Evolutionary conservation across 1,140 invertebrate genomes (phyloP).

Genomic region (Drosophila bifasciata): DNA sequence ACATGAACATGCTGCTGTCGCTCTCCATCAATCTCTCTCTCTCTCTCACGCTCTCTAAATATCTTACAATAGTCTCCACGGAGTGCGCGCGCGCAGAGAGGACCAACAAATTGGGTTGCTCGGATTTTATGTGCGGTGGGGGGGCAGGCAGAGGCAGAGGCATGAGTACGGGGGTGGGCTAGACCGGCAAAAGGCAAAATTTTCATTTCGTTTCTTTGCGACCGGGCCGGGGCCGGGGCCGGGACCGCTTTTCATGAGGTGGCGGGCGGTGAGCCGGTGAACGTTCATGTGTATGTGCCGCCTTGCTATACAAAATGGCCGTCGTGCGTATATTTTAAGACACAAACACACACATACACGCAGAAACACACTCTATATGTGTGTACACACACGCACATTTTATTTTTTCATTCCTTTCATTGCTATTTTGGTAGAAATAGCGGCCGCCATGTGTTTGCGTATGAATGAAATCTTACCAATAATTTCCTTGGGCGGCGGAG

Average conservation of each 20-base stretch:
- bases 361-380: conserved; percentile 17
- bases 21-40: conserved; percentile 40
- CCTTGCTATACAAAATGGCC: conserved; percentile 78
- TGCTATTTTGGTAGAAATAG: conserved; percentile 73
- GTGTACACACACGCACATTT: conserved; percentile 46
- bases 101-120: conserved; percentile 71
- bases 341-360: conserved; percentile 51
- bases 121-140: conserved; percentile 8
- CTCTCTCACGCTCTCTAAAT: conserved; percentile 1
- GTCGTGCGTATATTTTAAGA: conserved; percentile 80
- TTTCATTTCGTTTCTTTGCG: conserved; percentile 71
- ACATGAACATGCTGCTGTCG: conserved; percentile 22
- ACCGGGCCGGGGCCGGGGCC: neutral
- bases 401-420: conserved; percentile 58
- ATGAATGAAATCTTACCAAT: conserved; percentile 83
- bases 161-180: conserved; percentile 27
- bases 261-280: conserved; percentile 42
- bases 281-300: conserved; percentile 42
- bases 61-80: neutral
- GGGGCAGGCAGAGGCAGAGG: conserved; percentile 9
- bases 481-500: conserved; percentile 79
- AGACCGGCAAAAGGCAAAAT: conserved; percentile 74
- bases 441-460: conserved; percentile 71
- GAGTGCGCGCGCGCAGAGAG: conserved; percentile 37
- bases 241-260: conserved; percentile 59